phyloP scores from a whole-genome alignment of 1,140 invertebrate genomes.

The Acromyrmex charruanus region DNA sequence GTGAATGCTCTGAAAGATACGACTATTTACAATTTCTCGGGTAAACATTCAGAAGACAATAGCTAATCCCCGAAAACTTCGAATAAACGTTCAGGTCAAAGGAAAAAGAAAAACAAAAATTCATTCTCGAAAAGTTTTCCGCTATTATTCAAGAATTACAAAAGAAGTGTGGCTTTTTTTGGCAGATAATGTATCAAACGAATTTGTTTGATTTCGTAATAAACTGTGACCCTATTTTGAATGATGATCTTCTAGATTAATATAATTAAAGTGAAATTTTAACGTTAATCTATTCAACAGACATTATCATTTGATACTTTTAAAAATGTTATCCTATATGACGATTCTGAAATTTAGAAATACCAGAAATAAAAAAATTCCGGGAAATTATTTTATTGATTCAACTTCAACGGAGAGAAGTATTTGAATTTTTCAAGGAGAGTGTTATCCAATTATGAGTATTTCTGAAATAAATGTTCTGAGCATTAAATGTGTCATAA shows the following conservation, averaged over 20 bases:
- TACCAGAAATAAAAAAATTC: neutral
- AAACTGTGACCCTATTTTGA: neutral
- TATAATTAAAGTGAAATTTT: conserved; percentile 11
- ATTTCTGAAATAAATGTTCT: neutral
- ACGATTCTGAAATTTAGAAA: neutral
- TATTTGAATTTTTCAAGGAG: conserved; percentile 5
- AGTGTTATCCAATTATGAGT: neutral
- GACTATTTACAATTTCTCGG: neutral
- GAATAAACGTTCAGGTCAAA: neutral
- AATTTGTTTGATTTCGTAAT: neutral
- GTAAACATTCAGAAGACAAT: neutral
- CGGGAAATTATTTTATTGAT: neutral
- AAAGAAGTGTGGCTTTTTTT: neutral
- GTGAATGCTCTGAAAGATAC: neutral
- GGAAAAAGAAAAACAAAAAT: neutral
- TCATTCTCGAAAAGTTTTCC: neutral
- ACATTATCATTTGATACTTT: neutral
- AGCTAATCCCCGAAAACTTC: neutral
- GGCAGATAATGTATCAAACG: neutral
- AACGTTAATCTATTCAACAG: neutral
- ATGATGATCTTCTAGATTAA: neutral
- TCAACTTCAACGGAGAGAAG: neutral
- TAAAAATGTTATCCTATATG: neutral
- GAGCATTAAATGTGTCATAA: neutral
- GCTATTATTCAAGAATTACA: conserved; percentile 1